Evolutionary conservation across 2,888 invertebrate species (phyloP), one percentile per base, ranked within the genome.

Genomic region (Drosophila kambysellisi): DNA sequence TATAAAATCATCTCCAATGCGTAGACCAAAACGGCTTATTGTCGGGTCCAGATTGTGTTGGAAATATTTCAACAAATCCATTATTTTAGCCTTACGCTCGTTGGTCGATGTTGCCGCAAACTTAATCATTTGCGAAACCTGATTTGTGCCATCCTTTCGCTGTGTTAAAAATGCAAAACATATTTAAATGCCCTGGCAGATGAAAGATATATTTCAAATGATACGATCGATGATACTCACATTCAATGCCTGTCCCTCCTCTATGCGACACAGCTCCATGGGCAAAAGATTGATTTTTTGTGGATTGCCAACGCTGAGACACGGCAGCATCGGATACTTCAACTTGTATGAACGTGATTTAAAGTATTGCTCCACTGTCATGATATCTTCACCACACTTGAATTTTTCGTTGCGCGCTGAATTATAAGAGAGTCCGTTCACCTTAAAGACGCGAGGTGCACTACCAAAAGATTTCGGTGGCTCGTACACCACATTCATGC

Each of bases 61-160:
- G 50, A 92, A 92, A 60, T 75, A 74, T 2, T 43, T 4, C 0
- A 93, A 63, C 39, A 92, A 68, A 58, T 95, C 94, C 91, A 96
- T 95, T 63, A 99, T 99, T 93, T 98, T 98, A 0, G 93, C 76
- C 91, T 97, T 97, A 30, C 99, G 95, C 15, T 94, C 95, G 11
- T 95, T 94, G 0, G 99, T 97, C 0, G 95, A 94, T 0, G 97
- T 96, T 0, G 99, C 99, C 0, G 99, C 97, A 48, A 95, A 94
- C 91, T 94, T 95, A 61, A 99, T 98, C 98, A 99, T 98, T 0
- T 94, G 95, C 0, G 96, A 94, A 0, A 98, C 97, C 93, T 99
- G 99, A 37, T 92, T 94, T 37, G 98, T 97, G 8, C 96, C 96
- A 90, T 99, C 94, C 92, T 98, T 98, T 32, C 89, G 83, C 92